Base-by-base conservation (phyloP, 2,888 invertebrate genomes). In the Calliopum simillimum region DNA sequence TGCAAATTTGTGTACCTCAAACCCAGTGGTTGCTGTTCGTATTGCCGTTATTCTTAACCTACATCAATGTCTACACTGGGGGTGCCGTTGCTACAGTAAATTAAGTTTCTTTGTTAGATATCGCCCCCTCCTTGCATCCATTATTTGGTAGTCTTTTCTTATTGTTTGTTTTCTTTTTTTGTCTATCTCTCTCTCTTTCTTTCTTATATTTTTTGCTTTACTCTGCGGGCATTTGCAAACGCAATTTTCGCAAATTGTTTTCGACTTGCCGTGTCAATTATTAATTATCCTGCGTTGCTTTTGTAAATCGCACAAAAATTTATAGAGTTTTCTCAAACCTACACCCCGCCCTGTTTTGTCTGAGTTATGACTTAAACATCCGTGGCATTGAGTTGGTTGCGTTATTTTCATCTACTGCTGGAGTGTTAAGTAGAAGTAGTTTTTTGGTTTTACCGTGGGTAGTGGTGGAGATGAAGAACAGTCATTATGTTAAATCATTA, bases 11-110 rank as follows among this genome's bases (percentile, higher is more conserved):
- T 33, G 5, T 3, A 33, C 8, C 33, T 33, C 33, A 33, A 33
- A 6, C 8, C 33, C 1, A 33, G 33, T n/a, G 8, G 33, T 33
- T 6, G 8, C 33, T 33, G 3, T 33, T 33, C 33, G 33, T 33
- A 5, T 8, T 33, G 33, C 8, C 33, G 33, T 8, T 33, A 33
- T 53, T 65, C 65, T 43, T 53, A 65, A 65, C 65, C 65, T 65
- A 65, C 65, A 65, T 65, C 65, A 65, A 65, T 43, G 55, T 53
- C 64, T 53, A 19, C 44, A n/a, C 23, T 11, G 4, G n/a, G n/a
- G n/a, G 33, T 4, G 8, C 33, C 33, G 33, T 33, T 33, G 33
- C 8, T 33, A 33, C 33, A 8, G 33, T 33, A 33, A 33, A 33
- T 33, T 33, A 33, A 33, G 4, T 33, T 33, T 33, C 33, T 33